These are phyloP conservation scores for Tineola bisselliella DNA, from an alignment of 2,888 invertebrate species.

Conservation along the genomic window DNA sequence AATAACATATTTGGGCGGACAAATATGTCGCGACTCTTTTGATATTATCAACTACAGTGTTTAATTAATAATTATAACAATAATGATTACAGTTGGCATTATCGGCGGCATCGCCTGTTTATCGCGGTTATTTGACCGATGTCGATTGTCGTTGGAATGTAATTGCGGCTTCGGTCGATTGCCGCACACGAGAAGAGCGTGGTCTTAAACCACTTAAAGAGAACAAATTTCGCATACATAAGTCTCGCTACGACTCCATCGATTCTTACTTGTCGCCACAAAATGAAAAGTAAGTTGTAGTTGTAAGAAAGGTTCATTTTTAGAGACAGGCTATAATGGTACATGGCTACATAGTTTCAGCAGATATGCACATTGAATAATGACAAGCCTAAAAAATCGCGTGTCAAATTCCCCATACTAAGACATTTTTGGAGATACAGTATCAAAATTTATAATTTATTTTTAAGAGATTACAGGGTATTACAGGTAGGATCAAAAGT, in stretches of 20 bases:
- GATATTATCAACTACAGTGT: too few species aligned
- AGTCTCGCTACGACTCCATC: constrained; percentile 97
- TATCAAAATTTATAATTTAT: constrained; percentile 14
- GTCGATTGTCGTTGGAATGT: constrained; percentile 98
- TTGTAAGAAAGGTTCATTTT: too few species aligned
- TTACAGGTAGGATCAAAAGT: too few species aligned
- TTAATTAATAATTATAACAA: too few species aligned
- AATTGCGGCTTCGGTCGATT: constrained; percentile 95
- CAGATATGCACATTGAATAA: too few species aligned
- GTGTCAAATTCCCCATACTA: background rate
- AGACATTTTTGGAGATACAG: too few species aligned
- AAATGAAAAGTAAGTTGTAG: constrained; percentile 75
- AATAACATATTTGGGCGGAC: too few species aligned
- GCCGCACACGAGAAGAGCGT: constrained; percentile 91
- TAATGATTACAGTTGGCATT: constrained; percentile 79
- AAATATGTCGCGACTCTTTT: too few species aligned
- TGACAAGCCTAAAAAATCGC: too few species aligned
- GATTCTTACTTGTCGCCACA: constrained; percentile 94
- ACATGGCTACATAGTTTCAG: too few species aligned
- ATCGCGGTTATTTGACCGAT: constrained; percentile 93
- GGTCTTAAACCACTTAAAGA: constrained; percentile 77
- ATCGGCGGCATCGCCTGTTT: constrained; percentile 95
- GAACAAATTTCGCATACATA: constrained; percentile 85
- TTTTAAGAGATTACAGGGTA: too few species aligned
- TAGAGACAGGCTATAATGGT: too few species aligned